phyloP scores from a whole-genome alignment of 2,113 vertebrate genomes.

The Oreotrochilus melanogaster region DNA sequence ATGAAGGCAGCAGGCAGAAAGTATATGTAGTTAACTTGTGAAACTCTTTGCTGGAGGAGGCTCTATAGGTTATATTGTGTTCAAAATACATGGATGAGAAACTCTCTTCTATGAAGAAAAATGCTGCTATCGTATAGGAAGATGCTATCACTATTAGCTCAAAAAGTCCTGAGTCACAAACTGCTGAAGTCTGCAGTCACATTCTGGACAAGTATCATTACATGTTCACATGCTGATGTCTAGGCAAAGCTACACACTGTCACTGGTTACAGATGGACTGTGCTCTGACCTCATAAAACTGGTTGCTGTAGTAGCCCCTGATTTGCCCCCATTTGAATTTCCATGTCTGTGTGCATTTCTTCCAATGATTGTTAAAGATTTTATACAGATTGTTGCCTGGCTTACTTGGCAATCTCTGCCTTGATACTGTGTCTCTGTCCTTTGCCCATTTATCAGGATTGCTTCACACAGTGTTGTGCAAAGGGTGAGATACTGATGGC shows the following conservation, averaged over 20 bases:
- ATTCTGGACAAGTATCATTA: background rate
- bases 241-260: background rate
- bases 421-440: background rate
- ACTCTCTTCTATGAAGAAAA: background rate
- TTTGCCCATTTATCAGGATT: background rate
- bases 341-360: background rate
- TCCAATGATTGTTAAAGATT: background rate
- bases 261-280: background rate
- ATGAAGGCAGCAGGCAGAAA: background rate
- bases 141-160: background rate
- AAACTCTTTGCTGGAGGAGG: background rate
- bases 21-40: background rate
- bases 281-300: background rate
- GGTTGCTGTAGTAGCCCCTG: background rate
- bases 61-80: background rate
- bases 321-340: background rate
- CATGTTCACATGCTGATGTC: background rate
- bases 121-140: background rate
- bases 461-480: background rate
- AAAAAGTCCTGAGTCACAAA: background rate
- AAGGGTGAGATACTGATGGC: background rate
- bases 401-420: background rate
- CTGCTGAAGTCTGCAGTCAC: background rate
- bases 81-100: background rate
- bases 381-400: background rate